Evolutionary conservation across 2,888 invertebrate genomes (phyloP), one percentile per base, ranked within the genome.

Genomic region (Drosophila affinis): DNA sequence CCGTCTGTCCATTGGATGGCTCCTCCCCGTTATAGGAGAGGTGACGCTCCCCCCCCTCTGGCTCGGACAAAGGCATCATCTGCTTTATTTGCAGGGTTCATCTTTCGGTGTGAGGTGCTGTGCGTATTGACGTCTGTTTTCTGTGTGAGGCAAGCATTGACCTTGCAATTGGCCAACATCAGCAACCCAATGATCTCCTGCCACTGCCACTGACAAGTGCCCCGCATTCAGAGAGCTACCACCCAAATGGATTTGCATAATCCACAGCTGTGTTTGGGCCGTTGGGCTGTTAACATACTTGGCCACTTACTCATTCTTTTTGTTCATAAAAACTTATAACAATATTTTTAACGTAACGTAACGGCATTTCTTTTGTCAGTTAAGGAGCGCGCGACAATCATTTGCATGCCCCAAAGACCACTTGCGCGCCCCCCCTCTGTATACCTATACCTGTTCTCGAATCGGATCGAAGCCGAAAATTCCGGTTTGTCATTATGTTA

Each of bases 271-370:
- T 70, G 72, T 63, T 65, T 72, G 58, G 58, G 73, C 79, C 75
- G 84, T 65, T 72, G 58, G 58, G 76, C 81, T 75, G 84, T 81
- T 79, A 57, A 67, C 72, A 72, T 48, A 55, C 62, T 67, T 75
- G 62, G 57, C 60, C 70, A 52, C 67, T 67, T 79, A 67, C 63
- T 76, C 57, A 76, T 78, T 78, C 78, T 78, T 72, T 72, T 72
- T 72, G 51, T 64, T 71, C 54, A 62, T 62, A 67, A 74, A 44
- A 39, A 29, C 17, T 52, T 32, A 17, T 47, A 61, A 78, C 76
- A 76, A 75, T 76, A 81, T 75, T 72, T 77, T 87, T 81, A 86
- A 84, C 84, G 88, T 81, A 86, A 84, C 84, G 88, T 81, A 86
- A 84, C 84, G 88, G 86, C 73, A 86, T 55, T 86, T 81, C 65